Percentiles rank a stretch among this genome's conserved stretches.
Conservation (phyloP, 2,113 vertebrate species). For the Zosterops borbonicus region DNA sequence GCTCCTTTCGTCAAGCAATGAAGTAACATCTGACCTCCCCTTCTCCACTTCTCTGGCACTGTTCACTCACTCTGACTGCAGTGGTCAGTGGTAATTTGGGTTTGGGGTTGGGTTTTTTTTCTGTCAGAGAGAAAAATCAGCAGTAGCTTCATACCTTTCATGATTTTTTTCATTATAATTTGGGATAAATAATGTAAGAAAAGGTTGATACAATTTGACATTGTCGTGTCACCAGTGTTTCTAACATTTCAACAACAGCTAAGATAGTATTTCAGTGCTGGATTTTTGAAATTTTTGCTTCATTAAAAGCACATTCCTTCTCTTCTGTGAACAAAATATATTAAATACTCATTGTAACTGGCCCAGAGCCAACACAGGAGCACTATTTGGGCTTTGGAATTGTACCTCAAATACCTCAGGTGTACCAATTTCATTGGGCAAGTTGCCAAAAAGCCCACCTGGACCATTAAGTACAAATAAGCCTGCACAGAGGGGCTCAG, state of each 20-base stretch:
- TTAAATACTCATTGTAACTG: background rate
- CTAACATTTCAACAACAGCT: background rate
- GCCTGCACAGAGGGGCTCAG: too few species aligned
- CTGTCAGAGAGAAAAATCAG: background rate
- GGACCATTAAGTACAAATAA: too few species aligned
- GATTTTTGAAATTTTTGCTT: background rate
- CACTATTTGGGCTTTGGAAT: too few species aligned
- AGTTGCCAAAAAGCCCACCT: too few species aligned
- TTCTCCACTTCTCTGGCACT: background rate
- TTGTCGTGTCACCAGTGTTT: background rate
- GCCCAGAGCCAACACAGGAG: too few species aligned
- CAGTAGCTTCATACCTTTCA: background rate
- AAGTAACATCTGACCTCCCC: background rate
- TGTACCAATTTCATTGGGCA: too few species aligned
- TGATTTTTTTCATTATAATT: background rate
- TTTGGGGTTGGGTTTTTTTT: background rate
- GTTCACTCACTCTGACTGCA: background rate
- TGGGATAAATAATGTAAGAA: background rate
- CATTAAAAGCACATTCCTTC: background rate
- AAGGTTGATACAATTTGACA: accelerated
- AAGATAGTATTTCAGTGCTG: background rate
- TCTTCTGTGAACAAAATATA: background rate
- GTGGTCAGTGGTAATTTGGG: background rate
- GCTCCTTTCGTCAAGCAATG: background rate
- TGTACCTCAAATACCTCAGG: too few species aligned